A percentile compares a stretch with the other conserved stretches of the same genome.
Evolutionary conservation across 2,113 vertebrate species (phyloP).

Genomic region (Hassar affinis): DNA sequence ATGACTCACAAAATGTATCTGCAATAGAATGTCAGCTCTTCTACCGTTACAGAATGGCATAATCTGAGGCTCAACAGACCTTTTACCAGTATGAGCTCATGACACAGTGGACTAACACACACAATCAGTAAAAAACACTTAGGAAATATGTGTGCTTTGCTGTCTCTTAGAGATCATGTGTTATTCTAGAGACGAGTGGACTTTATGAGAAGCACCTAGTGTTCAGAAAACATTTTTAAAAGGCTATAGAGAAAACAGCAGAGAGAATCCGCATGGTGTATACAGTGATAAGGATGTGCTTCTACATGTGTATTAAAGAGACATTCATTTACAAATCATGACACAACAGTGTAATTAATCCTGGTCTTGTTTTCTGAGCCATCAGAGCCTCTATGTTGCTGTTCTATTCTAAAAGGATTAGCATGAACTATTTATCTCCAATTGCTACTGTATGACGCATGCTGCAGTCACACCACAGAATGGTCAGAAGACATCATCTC

Average conservation of each 20-base stretch:
- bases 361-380: not conserved
- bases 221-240: not conserved
- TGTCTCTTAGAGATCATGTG: not conserved
- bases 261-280: not conserved
- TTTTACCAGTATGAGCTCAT: not conserved
- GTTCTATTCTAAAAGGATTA: constrained; percentile 6
- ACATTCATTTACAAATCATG: not conserved
- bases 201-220: not conserved
- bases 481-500: constrained; percentile 67
- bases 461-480: constrained; percentile 65
- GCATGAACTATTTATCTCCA: constrained; percentile 57
- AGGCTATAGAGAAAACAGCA: not conserved
- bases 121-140: constrained; percentile 9
- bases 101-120: constrained; percentile 21
- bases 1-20: constrained; percentile 21
- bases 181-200: not conserved
- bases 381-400: not conserved
- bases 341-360: no score
- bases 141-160: not conserved
- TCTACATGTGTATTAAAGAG: not conserved
- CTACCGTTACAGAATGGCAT: constrained; percentile 12
- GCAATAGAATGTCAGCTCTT: constrained; percentile 18
- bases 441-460: constrained; percentile 56
- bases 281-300: not conserved
- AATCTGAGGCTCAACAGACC: constrained; percentile 24